These are phyloP conservation scores for Lates japonicus DNA, from an alignment of 2,797 vertebrate species.

Conservation along the genomic window DNA sequence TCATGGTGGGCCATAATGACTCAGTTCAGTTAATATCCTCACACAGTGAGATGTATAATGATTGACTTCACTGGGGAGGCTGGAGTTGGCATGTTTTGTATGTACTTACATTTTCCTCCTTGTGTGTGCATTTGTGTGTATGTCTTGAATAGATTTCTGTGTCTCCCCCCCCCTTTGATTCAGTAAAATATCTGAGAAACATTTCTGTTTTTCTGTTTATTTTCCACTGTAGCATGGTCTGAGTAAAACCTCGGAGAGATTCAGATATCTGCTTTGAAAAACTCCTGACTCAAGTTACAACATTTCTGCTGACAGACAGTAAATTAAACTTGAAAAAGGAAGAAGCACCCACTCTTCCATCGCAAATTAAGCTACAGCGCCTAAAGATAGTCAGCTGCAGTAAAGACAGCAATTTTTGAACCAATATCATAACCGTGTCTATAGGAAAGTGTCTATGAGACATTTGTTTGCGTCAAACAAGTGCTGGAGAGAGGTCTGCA, in stretches of 20 bases:
- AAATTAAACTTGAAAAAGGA: slow-evolving; percentile 52
- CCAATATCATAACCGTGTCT: slow-evolving; percentile 19
- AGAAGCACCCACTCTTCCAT: slow-evolving; percentile 40
- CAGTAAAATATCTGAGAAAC: slow-evolving; percentile 28
- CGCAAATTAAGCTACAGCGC: slow-evolving; percentile 42
- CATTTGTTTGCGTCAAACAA: neutral
- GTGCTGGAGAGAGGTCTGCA: neutral
- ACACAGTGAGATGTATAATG: slow-evolving; percentile 55
- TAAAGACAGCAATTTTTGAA: slow-evolving; percentile 24
- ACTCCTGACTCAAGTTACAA: slow-evolving; percentile 55
- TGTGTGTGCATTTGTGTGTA: slow-evolving; percentile 8
- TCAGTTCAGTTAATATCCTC: slow-evolving; percentile 70
- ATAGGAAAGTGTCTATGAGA: neutral
- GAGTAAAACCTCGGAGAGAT: slow-evolving; percentile 40
- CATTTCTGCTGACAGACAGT: slow-evolving; percentile 59
- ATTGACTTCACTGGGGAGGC: slow-evolving; percentile 43
- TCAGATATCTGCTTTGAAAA: slow-evolving; percentile 53
- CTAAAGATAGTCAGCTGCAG: slow-evolving; percentile 24
- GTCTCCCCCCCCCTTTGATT: slow-evolving; percentile 14
- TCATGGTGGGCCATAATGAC: slow-evolving; percentile 61
- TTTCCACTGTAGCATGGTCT: slow-evolving; percentile 4
- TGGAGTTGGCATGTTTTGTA: slow-evolving; percentile 19
- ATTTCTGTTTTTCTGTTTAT: slow-evolving; percentile 34
- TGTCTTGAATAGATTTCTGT: slow-evolving; percentile 22
- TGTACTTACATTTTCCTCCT: slow-evolving; percentile 29